Evolutionary conservation across 2,888 invertebrate genomes (phyloP), one percentile per base, ranked within the genome.

Genomic region (Cartodere bifasciata): DNA sequence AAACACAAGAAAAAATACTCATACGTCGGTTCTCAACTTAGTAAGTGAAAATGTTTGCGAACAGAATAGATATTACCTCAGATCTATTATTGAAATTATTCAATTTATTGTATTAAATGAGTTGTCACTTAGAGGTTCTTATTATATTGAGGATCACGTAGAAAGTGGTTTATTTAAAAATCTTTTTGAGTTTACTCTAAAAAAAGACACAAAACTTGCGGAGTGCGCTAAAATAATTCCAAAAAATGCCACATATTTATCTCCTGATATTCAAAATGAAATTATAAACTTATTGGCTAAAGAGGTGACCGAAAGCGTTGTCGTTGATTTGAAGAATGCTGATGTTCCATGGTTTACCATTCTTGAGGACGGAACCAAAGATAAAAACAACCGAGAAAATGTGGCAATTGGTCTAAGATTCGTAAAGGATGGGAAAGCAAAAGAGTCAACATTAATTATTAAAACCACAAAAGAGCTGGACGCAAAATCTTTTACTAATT

Each of bases 31-130:
- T 25, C 14, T 11, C 21, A 36, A 15, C 4, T 23, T 38, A n/a
- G 15, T 36, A 21, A 24, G 36, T 24, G 7, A 30, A 9, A 25
- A 32, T 2, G 12, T 28, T 15, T 25, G 34, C 16, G 36, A 36
- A 32, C 25, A 29, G 12, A 16, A 39, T 27, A 31, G 29, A 16
- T 36, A 34, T 34, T 38, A 36, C 22, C 23, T 38, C 7, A 36
- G 34, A 15, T 32, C 31, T 16, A 31, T 38, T 16, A 23, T 26
- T 11, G 23, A 36, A 16, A 22, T 36, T 2, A 20, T 36, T 11
- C 29, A 36, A 20, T 36, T 36, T 29, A 14, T 36, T 10, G 27
- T 21, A 2, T 16, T 33, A 2, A 33, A 36, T 11, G 33, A 36
- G 16, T 11, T 36, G 3, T 21, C 33, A n/a, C 12, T 36, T n/a